Conservation (phyloP, 2,113 vertebrate genomes). For the Oceanodroma tethys region DNA sequence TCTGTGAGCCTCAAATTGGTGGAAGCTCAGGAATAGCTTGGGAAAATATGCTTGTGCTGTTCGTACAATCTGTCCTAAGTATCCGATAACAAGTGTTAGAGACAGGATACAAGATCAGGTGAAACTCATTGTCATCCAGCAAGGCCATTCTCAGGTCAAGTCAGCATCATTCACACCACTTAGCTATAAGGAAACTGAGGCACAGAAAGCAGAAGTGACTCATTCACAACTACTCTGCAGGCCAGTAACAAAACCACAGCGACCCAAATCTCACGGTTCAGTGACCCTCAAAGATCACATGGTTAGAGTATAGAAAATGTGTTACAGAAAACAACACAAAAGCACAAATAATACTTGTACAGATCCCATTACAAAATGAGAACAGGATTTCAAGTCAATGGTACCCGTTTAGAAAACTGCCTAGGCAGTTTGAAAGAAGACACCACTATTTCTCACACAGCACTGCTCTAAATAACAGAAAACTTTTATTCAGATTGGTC, state of each 20-base stretch:
- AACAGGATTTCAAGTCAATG: not conserved
- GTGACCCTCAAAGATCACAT: not conserved
- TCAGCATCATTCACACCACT: not conserved
- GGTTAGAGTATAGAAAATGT: not conserved
- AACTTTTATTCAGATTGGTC: not conserved
- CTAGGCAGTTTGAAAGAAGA: not conserved
- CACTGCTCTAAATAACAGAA: not conserved
- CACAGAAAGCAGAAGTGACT: not conserved
- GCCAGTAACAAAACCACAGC: not conserved
- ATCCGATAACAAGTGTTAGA: not conserved
- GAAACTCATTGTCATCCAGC: not conserved
- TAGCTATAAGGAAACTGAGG: not conserved
- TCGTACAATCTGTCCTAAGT: not conserved
- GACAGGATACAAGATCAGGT: not conserved
- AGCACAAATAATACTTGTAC: not conserved
- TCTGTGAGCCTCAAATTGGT: not conserved
- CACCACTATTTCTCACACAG: not conserved
- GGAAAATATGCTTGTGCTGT: not conserved
- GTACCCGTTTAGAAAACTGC: not conserved
- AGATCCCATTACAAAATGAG: not conserved
- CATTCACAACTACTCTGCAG: not conserved
- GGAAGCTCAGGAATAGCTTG: not conserved
- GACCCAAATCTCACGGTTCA: not conserved
- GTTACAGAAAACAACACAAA: not conserved
- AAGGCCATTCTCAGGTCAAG: not conserved